A percentile compares a stretch with the other conserved stretches of the same genome.
These are phyloP conservation scores for Bombus superbus DNA, from an alignment of 1,140 invertebrate species.

Conservation along the genomic window DNA sequence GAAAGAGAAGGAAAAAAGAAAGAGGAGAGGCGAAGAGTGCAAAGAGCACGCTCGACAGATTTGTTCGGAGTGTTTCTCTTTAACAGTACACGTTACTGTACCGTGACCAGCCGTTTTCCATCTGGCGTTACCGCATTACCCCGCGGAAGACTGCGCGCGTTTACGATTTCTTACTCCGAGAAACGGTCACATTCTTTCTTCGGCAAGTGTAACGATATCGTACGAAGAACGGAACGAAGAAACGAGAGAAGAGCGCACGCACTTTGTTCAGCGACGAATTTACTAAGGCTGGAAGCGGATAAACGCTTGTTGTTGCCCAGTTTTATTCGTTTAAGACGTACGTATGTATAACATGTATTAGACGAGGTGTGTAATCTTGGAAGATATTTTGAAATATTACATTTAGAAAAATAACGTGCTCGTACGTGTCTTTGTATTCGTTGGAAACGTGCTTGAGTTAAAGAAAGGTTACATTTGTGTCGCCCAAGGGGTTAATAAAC, in stretches of 20 bases:
- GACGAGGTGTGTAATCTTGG: background rate
- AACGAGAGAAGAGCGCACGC: too few relatives aligned
- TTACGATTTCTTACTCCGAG: conserved; percentile 27
- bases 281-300: background rate
- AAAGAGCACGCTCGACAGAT: conserved; percentile 65
- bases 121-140: conserved; percentile 59
- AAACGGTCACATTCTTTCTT: conserved; percentile 34
- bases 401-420: too few relatives aligned
- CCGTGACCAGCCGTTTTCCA: conserved; percentile 74
- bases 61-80: conserved; percentile 61
- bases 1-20: background rate
- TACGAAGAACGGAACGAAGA: background rate
- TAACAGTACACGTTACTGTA: conserved; percentile 78
- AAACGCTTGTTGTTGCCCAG: too few relatives aligned
- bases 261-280: background rate
- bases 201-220: conserved; percentile 18
- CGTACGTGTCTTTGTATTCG: too few relatives aligned
- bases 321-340: too few relatives aligned
- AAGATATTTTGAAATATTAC: background rate
- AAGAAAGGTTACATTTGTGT: too few relatives aligned
- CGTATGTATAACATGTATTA: too few relatives aligned
- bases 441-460: too few relatives aligned
- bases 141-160: conserved; percentile 35
- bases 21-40: background rate
- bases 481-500: too few relatives aligned